Evolutionary conservation across 2,113 vertebrate species (phyloP).

Genomic region (Rana temporaria): DNA sequence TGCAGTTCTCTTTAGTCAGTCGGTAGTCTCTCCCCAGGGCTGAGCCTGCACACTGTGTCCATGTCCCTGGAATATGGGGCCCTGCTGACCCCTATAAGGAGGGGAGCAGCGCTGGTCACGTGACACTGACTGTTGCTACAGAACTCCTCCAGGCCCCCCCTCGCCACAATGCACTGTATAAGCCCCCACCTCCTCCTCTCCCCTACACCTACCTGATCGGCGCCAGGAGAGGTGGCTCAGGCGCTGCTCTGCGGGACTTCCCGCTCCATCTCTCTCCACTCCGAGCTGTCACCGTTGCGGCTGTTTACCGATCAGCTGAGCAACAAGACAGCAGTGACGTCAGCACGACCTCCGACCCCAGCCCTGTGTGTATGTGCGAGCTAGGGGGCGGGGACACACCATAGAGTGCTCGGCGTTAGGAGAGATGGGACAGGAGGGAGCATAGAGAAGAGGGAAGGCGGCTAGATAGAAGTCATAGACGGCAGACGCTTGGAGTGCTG

Average conservation of each 20-base stretch:
- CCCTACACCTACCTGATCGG: slow-evolving; percentile 3
- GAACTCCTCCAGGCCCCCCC: neutral
- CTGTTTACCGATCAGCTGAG: slow-evolving; percentile 40
- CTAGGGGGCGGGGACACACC: neutral
- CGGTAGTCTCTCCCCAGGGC: too few relatives aligned
- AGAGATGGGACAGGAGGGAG: neutral
- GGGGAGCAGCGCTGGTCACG: too few relatives aligned
- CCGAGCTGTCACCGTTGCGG: neutral
- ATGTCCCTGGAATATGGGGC: neutral
- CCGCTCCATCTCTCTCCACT: neutral
- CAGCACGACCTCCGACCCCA: slow-evolving; percentile 22
- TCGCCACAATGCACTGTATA: too few relatives aligned
- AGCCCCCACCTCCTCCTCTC: neutral
- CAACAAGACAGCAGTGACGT: slow-evolving; percentile 23
- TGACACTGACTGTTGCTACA: neutral
- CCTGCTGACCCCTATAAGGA: neutral
- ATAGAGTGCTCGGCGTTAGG: slow-evolving; percentile 26
- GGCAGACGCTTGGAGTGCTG: too few relatives aligned
- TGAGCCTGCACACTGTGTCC: neutral
- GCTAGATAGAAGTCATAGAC: too few relatives aligned
- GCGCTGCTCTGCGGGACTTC: neutral
- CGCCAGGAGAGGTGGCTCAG: neutral
- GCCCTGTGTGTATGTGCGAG: neutral
- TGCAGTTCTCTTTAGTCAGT: too few relatives aligned
- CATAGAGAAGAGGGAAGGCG: neutral